phyloP scores from a whole-genome alignment of 2,888 invertebrate genomes.

The Lottia gigantea region DNA sequence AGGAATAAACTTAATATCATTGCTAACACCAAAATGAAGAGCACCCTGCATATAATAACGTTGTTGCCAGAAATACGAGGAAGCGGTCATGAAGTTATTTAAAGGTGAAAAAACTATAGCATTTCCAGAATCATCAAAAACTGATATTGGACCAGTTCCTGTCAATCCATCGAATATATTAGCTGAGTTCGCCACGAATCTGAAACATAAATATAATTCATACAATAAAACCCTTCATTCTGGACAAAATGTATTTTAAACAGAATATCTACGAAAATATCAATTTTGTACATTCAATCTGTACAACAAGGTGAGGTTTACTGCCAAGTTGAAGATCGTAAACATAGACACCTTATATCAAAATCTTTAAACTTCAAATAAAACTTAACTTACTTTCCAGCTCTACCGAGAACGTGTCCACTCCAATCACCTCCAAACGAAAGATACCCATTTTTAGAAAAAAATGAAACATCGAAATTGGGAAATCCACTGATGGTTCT shows the following conservation, averaged over 20 bases:
- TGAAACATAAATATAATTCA: background rate
- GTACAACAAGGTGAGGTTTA: no score
- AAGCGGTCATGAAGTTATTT: background rate
- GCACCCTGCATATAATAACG: background rate
- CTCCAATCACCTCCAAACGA: background rate
- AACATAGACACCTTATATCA: no score
- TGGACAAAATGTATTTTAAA: no score
- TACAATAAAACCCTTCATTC: no score
- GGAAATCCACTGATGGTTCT: background rate
- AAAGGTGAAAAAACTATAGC: background rate
- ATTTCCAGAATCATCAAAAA: constrained; percentile 5
- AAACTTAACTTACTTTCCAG: no score
- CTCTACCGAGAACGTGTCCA: background rate
- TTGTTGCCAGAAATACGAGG: background rate
- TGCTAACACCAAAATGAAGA: background rate
- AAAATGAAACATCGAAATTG: background rate
- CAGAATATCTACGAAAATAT: no score
- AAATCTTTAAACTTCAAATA: no score
- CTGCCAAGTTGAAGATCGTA: no score
- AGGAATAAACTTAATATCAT: background rate
- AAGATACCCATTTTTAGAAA: background rate
- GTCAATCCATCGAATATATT: background rate
- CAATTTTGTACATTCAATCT: no score
- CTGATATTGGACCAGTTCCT: background rate
- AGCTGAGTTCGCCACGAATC: background rate